These are phyloP conservation scores for Meiosimyza platycephala DNA, from an alignment of 2,888 invertebrate genomes.

Conservation along the genomic window DNA sequence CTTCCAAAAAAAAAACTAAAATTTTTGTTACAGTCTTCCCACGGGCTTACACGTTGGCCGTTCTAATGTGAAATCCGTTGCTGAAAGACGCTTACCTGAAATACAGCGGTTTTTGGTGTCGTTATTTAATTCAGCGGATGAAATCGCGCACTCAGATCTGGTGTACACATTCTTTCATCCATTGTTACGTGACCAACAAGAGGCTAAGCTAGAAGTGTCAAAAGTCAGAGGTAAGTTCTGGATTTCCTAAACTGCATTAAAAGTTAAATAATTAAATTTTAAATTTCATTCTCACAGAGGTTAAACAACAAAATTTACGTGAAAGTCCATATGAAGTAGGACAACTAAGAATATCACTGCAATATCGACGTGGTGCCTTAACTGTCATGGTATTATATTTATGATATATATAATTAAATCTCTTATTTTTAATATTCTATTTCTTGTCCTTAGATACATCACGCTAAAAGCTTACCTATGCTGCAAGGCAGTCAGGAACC, in stretches of 20 bases:
- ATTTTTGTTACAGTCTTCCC: conserved; percentile 70
- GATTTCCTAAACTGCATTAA: background rate
- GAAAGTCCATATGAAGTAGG: conserved; percentile 72
- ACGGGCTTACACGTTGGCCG: conserved; percentile 87
- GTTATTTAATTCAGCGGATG: conserved; percentile 87
- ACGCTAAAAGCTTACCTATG: conserved; percentile 87
- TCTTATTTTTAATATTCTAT: background rate
- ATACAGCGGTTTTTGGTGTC: conserved; percentile 89
- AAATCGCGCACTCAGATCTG: conserved; percentile 94
- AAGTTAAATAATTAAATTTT: background rate
- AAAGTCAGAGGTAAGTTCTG: conserved; percentile 77
- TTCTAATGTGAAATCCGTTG: conserved; percentile 94
- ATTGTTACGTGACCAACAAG: conserved; percentile 91
- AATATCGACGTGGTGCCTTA: conserved; percentile 79
- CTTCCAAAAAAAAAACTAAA: conserved; percentile 43
- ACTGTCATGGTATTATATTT: conserved; percentile 78
- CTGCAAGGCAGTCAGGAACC: conserved; percentile 85
- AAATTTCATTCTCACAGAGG: conserved; percentile 45
- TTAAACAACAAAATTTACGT: conserved; percentile 45
- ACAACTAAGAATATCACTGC: conserved; percentile 82
- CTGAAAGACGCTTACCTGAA: conserved; percentile 89
- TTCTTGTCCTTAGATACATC: conserved; percentile 71
- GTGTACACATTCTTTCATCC: conserved; percentile 99
- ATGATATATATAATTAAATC: background rate
- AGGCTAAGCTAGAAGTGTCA: conserved; percentile 81